Evolutionary conservation across 2,113 vertebrate species (phyloP).

Genomic region (Apodemus speciosus): DNA sequence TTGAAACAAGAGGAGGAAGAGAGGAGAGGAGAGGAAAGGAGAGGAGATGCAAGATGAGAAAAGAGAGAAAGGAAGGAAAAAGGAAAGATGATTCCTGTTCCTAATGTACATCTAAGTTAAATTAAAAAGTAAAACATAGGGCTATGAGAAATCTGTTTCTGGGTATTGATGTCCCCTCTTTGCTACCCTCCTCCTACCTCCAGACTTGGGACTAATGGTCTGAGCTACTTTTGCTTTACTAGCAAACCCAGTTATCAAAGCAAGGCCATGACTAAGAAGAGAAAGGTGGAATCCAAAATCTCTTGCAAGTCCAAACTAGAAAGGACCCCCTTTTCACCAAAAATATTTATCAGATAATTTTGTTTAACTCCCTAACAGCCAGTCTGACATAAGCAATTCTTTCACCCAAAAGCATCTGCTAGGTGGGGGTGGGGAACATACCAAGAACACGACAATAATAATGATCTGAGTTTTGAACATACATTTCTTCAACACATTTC

Average conservation of each 20-base stretch:
- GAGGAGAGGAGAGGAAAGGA: no score
- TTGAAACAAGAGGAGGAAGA: background rate
- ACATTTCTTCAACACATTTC: conserved; percentile 40
- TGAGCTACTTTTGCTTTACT: conserved; percentile 42
- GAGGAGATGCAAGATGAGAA: no score
- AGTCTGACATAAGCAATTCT: conserved; percentile 56
- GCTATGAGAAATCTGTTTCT: conserved; percentile 22
- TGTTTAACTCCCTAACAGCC: conserved; percentile 34
- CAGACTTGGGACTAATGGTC: background rate
- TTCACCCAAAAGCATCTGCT: conserved; percentile 38
- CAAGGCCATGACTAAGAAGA: conserved; percentile 54
- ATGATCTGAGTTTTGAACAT: conserved; percentile 1
- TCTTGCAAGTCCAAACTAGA: conserved; percentile 37
- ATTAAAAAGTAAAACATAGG: conserved; percentile 48
- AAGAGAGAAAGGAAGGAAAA: fast-evolving
- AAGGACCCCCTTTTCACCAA: conserved; percentile 4
- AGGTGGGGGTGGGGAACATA: conserved; percentile 18
- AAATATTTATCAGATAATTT: conserved; percentile 61
- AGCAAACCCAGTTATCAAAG: background rate
- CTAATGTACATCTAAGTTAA: conserved; percentile 43
- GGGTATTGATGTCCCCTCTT: background rate
- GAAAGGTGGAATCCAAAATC: conserved; percentile 52
- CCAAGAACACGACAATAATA: conserved; percentile 48
- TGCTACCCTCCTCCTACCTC: background rate
- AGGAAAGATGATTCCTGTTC: background rate